Base-by-base conservation (phyloP, 2,797 vertebrate species). In the Platyrinchus mystaceus region DNA sequence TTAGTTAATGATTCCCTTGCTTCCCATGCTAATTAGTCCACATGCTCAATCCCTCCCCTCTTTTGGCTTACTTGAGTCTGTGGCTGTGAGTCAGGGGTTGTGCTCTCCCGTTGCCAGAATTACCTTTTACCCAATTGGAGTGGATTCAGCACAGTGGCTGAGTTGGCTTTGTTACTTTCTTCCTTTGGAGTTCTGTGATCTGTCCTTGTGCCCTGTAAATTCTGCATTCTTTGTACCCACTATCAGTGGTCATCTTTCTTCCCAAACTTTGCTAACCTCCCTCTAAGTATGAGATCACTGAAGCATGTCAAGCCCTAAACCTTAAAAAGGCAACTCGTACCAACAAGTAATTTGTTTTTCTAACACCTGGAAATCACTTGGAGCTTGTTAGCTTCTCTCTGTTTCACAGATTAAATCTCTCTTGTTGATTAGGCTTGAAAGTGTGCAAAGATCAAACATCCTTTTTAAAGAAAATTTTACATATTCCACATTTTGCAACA, bases 81-180 rank as follows among this genome's bases (percentile, higher is more conserved):
- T 50, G 19, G 22, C 49, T 1, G 3, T 56, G 32, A 23, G 6
- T 8, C 1, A 0, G 21, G 41, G 47, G 15, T 18, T 1, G 0
- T 2, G 12, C 10, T 39, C 5, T 49, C 4, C 2, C 18, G 3
- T 32, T 23, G 26, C 18, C 16, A 27, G 36, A 49, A 66, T 66
- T 32, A 43, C 11, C 59, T 56, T 47, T 56, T 39, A 30, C 36
- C 58, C 69, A 24, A 14, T 26, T 6, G 4, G 27, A 59, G 44
- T 6, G 49, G 18, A 50, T 27, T 27, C 44, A 50, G 26, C 22
- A 8, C 18, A 13, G 14, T 27, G 58, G 21, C 18, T 50, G 60
- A 27, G 2, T 22, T 50, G 6, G 27, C 22, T 32, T 58, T 59
- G 6, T 32, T 19, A 7, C 14, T 75, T 67, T 67, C 18, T 59